Base-by-base conservation (phyloP, 2,797 vertebrate species). In the Pterois miles region DNA sequence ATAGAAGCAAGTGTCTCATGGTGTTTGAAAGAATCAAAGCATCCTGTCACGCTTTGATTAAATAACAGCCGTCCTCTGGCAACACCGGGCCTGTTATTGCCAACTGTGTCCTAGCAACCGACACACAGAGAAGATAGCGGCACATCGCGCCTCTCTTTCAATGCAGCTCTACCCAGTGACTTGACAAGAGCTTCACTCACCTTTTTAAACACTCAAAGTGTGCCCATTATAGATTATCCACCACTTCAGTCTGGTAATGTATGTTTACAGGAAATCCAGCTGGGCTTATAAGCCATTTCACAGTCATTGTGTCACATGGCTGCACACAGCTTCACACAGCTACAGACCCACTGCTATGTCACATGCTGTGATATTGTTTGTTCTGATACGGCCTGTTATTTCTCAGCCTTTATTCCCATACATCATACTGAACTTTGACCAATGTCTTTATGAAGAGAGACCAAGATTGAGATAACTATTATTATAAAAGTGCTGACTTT, bases 101-200 rank as follows among this genome's bases (percentile, higher is more conserved):
- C 91, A 90, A 76, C 85, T 8, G 93, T 94, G 78, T 91, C 94
- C 91, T 92, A 95, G 94, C 94, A 95, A 95, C 94, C 13, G 88
- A 65, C 87, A 89, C 84, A 85, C 91, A 80, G 46, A 81, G 79
- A 48, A 64, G 89, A 88, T 78, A 29, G 46, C 25, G 54, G 74
- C 89, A 68, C 76, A 76, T 80, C 60, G 27, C 64, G 52, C 77
- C 83, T 80, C 76, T 67, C 57, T 38, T 43, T 71, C 74, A 70
- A n/a, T 50, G 62, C 82, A 76, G 34, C 84, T 78, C 81, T 85
- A 73, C 86, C 76, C 82, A 57, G 85, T 29, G 74, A 84, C 73
- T 62, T 36, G 67, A 84, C 79, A 18, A 71, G 81, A 78, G 80
- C 74, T 63, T 31, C 70, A 4, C 59, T 75, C 52, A 8, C 69